Evolutionary conservation across 2,888 invertebrate genomes (phyloP), one percentile per base, ranked within the genome.

Genomic region (Sabatieria punctata): DNA sequence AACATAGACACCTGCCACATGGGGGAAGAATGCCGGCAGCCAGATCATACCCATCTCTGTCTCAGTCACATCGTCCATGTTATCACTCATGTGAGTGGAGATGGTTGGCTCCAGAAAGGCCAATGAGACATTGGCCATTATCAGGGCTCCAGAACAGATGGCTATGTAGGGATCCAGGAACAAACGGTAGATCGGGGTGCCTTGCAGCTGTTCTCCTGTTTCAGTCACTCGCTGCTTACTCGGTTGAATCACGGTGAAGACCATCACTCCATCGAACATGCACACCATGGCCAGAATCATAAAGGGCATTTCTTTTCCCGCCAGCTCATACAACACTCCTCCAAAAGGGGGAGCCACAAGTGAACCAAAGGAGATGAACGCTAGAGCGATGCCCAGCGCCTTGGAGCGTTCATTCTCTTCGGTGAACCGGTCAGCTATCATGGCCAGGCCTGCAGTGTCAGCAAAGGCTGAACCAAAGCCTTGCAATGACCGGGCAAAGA

Each of bases 271-370:
- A 64, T 99, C 97, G 22, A 82, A 61, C 37, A 97, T 73, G 30
- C 91, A 91, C 50, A 97, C 81, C 54, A 91, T 74, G 0, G 95
- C 89, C 18, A 99, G 75, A 46, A 97, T 82, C 23, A 99, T 72
- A 65, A 99, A 99, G 0, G 97, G 97, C 49, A 95, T 82, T 65
- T 88, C 86, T 68, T 97, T 97, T 42, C 97, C 95, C 13, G 88
- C 89, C 60, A 57, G 24, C 62, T 95, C 85, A 65, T 95, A 99
- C 1, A 99, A 72, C 0, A 93, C 82, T 1, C 89, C 95, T 1
- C 97, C 97, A 63, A 97, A 97, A 0, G 97, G 97, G 8, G 97
- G 97, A 0, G 95, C 97, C n/a, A 97, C 93, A 24, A 99, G 74
- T 67, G 89, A 91, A 2, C 97, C 97, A 65, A 99, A 97, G 56